Percentiles rank a stretch among this genome's conserved stretches.
These are phyloP conservation scores for Hapalemur alaotrensis DNA, from an alignment of 2,797 vertebrate species.

Conservation along the genomic window DNA sequence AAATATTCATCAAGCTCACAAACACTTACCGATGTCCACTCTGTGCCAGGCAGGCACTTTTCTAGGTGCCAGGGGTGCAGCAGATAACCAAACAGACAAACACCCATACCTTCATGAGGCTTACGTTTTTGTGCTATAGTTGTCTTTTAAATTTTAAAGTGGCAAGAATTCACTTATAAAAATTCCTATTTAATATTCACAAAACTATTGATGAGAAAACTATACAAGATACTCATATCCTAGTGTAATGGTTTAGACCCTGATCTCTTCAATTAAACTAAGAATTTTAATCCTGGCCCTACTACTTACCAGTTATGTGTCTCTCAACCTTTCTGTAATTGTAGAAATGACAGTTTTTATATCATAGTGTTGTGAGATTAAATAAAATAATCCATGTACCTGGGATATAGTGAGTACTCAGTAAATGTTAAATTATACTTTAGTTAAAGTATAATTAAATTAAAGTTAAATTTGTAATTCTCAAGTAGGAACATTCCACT, in stretches of 20 bases:
- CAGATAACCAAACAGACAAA: neutral
- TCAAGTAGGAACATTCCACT: neutral
- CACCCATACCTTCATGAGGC: neutral
- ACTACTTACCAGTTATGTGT: neutral
- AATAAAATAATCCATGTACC: neutral
- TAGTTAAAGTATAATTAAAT: neutral
- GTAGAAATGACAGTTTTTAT: neutral
- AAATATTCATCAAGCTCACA: neutral
- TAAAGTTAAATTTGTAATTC: neutral
- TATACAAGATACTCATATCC: neutral
- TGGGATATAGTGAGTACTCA: neutral
- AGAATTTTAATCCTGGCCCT: neutral
- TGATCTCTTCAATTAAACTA: neutral
- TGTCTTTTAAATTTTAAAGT: neutral
- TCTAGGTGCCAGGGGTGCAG: neutral
- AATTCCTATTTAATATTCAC: neutral
- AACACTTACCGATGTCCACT: neutral
- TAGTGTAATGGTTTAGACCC: neutral
- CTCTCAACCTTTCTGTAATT: neutral
- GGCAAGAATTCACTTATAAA: conserved; percentile 1
- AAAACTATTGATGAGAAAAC: conserved; percentile 10
- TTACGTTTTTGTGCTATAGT: neutral
- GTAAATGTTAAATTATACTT: neutral
- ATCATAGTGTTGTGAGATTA: neutral
- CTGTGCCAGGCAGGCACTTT: neutral